Conservation (phyloP, 2,888 invertebrate genomes). For the Agriotes lineatus region DNA sequence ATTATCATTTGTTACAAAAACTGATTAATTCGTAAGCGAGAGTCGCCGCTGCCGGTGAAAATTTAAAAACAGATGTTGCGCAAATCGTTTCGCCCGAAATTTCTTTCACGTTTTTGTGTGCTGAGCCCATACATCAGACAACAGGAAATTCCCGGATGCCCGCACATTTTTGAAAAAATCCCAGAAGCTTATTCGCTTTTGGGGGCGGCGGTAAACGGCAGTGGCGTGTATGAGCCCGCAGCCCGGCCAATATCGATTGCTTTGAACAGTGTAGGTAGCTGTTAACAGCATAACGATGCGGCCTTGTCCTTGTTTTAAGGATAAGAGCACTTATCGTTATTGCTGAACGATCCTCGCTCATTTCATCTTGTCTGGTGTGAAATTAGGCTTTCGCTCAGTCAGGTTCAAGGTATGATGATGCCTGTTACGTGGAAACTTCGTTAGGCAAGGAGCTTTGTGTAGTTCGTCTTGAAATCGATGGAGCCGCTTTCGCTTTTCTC, state of each 20-base stretch:
- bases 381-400: background rate
- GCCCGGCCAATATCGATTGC: constrained; percentile 44
- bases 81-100: too few relatives aligned
- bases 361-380: background rate
- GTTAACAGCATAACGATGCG: constrained; percentile 39
- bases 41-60: too few relatives aligned
- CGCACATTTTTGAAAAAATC: background rate
- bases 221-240: constrained; percentile 28
- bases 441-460: too few relatives aligned
- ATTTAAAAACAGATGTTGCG: too few relatives aligned
- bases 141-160: background rate
- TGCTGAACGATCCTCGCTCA: constrained; percentile 1
- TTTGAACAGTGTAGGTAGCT: constrained; percentile 42
- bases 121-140: background rate
- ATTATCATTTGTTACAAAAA: too few relatives aligned
- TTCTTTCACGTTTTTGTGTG: too few relatives aligned
- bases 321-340: constrained; percentile 31
- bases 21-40: too few relatives aligned
- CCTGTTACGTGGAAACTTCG: too few relatives aligned
- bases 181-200: background rate
- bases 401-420: too few relatives aligned
- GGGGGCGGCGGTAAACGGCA: constrained; percentile 3
- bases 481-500: too few relatives aligned
- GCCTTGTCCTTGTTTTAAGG: constrained; percentile 39
- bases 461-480: too few relatives aligned